Percentiles rank a stretch among this genome's conserved stretches.
These are phyloP conservation scores for Turdus rufiventris DNA, from an alignment of 2,113 vertebrate genomes.

Conservation along the genomic window DNA sequence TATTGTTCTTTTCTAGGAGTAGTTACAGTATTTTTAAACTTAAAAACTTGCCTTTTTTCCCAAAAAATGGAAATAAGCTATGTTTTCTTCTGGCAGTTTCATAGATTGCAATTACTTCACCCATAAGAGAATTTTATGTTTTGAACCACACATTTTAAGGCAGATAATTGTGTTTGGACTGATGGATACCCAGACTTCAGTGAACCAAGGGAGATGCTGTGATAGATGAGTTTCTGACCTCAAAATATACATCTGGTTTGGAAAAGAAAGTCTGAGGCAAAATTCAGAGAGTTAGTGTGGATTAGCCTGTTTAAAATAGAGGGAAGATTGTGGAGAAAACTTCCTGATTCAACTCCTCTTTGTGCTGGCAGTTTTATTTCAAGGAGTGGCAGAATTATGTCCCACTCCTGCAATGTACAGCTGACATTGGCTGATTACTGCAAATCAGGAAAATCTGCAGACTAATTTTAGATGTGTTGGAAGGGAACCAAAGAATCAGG, in stretches of 20 bases:
- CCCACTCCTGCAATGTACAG: background rate
- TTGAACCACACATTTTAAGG: background rate
- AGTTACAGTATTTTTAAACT: background rate
- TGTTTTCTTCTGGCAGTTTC: background rate
- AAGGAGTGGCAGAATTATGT: background rate
- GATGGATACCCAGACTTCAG: background rate
- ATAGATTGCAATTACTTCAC: background rate
- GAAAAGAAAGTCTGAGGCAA: background rate
- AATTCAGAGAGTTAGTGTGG: background rate
- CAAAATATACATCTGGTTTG: background rate
- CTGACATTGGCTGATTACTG: background rate
- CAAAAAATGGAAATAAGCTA: background rate
- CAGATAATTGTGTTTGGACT: background rate
- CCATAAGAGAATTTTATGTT: background rate
- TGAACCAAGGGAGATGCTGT: background rate
- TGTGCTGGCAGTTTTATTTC: background rate
- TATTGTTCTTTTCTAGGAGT: background rate
- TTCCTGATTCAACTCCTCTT: background rate
- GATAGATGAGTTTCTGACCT: background rate
- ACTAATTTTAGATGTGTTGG: background rate
- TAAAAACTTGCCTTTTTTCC: accelerated
- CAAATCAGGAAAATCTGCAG: background rate
- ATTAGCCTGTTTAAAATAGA: background rate
- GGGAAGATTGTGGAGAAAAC: background rate
- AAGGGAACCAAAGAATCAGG: background rate